Evolutionary conservation across 2,888 invertebrate species (phyloP).

Genomic region (Drosophila mayaguana): DNA sequence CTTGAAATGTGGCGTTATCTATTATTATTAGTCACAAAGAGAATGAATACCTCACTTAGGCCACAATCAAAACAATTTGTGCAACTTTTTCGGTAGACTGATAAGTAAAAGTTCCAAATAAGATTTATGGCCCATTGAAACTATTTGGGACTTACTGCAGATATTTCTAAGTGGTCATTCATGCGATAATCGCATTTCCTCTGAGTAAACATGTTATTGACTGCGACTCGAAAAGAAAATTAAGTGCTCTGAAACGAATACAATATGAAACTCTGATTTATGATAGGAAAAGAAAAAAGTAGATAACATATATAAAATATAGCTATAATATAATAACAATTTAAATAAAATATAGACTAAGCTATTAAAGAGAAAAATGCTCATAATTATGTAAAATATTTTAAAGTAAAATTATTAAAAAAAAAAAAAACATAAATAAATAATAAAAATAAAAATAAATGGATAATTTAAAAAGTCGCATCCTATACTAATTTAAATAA

Average conservation of each 20-base stretch:
- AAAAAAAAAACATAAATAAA: too few relatives aligned
- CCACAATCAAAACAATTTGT: not conserved
- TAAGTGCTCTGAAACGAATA: not conserved
- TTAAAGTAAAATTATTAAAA: too few relatives aligned
- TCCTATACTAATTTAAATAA: too few relatives aligned
- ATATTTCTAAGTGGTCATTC: conserved; percentile 8
- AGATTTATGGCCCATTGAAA: not conserved
- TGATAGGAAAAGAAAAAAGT: not conserved
- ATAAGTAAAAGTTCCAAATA: conserved; percentile 10
- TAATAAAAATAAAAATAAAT: not conserved
- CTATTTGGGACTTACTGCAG: not conserved
- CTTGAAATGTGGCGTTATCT: not conserved
- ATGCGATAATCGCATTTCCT: not conserved
- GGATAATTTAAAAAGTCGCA: too few relatives aligned
- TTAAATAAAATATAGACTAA: too few relatives aligned
- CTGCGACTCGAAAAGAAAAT: not conserved
- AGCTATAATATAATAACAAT: too few relatives aligned
- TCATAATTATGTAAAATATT: too few relatives aligned
- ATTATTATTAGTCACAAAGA: not conserved
- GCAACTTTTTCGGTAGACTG: not conserved
- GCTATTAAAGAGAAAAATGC: too few relatives aligned
- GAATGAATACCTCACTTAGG: not conserved
- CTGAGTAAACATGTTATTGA: not conserved
- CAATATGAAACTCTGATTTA: not conserved
- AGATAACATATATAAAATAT: not conserved